Base-by-base conservation (phyloP, 2,888 invertebrate genomes). In the Neoitamus cyanurus region DNA sequence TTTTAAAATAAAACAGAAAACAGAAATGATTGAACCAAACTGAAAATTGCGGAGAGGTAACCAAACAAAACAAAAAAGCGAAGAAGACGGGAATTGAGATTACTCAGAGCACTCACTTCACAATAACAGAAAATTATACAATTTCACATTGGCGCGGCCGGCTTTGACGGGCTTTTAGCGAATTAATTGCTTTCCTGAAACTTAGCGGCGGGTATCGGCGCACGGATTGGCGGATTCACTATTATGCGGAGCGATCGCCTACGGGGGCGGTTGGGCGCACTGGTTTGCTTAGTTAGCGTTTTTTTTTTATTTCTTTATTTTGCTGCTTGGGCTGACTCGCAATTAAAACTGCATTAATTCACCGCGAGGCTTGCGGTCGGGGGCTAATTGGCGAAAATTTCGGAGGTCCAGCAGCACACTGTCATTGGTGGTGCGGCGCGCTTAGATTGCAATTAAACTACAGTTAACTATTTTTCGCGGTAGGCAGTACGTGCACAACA, bases 81-180 rank as follows among this genome's bases (percentile, higher is more conserved):
- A 77, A 77, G 28, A n/a, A n/a, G n/a, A 36, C 36, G n/a, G 20
- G 28, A n/a, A n/a, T n/a, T n/a, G n/a, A n/a, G 28, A 70, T 25
- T 36, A 73, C 73, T 73, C 73, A 73, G 36, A n/a, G n/a, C n/a
- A n/a, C 46, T 77, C 77, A 77, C 77, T 77, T 30, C 31, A 72
- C 15, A 72, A 15, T 1, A 72, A 31, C 48, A 77, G 30, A 78
- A 78, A 78, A 77, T 46, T 69, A 69, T 69, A 42, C 42, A 77
- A 46, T 73, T 73, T 77, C 77, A 77, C 77, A 77, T 46, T 46
- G 11, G 46, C 46, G 7, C 73, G 20, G n/a, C n/a, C n/a, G n/a
- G n/a, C n/a, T n/a, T 36, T 77, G 42, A 42, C 28, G 25, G n/a
- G 20, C 20, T 25, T 75, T 3, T 25, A 5, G 13, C 72, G 15